Evolutionary conservation across 2,797 vertebrate species (phyloP), one percentile per base, ranked within the genome.

Genomic region (Chloroceryle inda): DNA sequence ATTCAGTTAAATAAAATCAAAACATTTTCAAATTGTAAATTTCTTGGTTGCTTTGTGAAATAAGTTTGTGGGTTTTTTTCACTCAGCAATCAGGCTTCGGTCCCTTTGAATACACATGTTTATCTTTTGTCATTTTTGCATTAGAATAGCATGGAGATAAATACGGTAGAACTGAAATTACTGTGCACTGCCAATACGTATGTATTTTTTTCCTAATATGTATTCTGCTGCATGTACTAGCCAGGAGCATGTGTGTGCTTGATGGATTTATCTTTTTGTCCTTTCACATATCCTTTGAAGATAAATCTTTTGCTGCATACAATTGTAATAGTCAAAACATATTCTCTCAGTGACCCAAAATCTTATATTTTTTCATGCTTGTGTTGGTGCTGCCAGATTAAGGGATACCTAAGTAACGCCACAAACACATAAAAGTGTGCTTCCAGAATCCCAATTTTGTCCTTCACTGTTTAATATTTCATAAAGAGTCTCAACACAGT

Each of bases 401-500:
- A 78, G n/a, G 27, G 42, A 55, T 66, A 37, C 13, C 50, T 72
- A 53, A 44, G n/a, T 79, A 55, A 67, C 52, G 40, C 56, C 38
- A 50, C 37, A 53, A 55, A 58, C 12, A 9, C 14, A 18, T 71
- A 40, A 78, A 88, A 92, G 69, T 23, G 10, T 2, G 1, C 19
- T 94, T 68, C n/a, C 35, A 29, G 58, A 79, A 63, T 75, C 92
- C 45, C 50, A 29, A 44, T 84, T 84, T 92, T 66, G 19, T 75
- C 18, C 40, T 74, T 62, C 22, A 8, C 3, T 35, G 17, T 78
- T 72, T 78, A 84, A 40, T 47, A 35, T 72, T 80, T 84, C 33
- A 8, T 62, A 7, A 73, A 79, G 26, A 69, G 85, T 85, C 59
- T 79, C 21, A 58, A 4, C 18, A 31, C 4, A 75, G 12, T 55